These are phyloP conservation scores for Asarcornis scutulata DNA, from an alignment of 2,113 vertebrate genomes.

Conservation along the genomic window DNA sequence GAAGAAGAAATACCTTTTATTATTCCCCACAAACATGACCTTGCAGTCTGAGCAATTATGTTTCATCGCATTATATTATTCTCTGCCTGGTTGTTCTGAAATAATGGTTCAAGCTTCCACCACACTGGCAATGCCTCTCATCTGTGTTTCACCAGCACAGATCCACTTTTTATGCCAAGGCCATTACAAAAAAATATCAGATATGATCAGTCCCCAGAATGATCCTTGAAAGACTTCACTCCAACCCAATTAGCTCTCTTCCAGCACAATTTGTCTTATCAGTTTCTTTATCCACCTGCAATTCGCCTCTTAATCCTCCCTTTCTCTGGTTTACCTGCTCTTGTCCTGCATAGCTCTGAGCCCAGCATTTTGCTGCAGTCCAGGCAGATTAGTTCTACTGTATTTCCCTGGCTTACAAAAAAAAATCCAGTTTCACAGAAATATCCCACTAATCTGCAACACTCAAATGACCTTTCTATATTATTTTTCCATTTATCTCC, in stretches of 20 bases:
- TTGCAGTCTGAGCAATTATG: neutral
- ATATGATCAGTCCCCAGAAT: neutral
- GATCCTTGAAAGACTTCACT: neutral
- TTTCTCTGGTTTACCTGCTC: neutral
- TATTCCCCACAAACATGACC: neutral
- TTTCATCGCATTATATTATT: slow-evolving; percentile 4
- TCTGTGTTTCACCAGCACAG: neutral
- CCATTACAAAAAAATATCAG: neutral
- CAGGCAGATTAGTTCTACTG: neutral
- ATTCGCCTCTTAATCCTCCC: neutral
- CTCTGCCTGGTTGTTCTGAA: neutral
- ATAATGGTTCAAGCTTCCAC: neutral
- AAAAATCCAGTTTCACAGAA: neutral
- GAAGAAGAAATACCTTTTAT: slow-evolving; percentile 16
- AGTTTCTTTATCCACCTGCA: neutral
- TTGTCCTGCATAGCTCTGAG: neutral
- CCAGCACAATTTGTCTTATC: neutral
- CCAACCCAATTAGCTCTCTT: neutral
- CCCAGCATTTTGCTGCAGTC: neutral
- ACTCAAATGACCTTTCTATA: neutral
- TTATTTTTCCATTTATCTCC: neutral
- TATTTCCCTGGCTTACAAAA: neutral
- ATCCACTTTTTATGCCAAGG: neutral
- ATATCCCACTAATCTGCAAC: neutral
- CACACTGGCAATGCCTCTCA: neutral